phyloP scores from a whole-genome alignment of 2,888 invertebrate genomes.

The Rutpela maculata region DNA sequence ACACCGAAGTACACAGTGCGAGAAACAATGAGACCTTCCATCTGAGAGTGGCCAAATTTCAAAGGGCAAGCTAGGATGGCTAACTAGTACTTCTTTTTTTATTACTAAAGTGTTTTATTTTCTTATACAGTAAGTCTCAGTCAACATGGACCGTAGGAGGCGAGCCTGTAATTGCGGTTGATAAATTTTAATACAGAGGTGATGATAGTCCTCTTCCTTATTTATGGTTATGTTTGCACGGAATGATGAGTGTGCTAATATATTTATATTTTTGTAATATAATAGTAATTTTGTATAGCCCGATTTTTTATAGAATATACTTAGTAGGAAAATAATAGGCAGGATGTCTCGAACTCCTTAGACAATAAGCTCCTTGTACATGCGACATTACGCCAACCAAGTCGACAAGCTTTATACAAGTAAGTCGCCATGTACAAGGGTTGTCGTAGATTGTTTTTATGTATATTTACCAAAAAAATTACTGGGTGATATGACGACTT shows the following conservation, averaged over 20 bases:
- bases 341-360: background rate
- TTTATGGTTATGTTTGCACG: background rate
- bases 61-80: too few species aligned
- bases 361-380: background rate
- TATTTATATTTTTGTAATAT: constrained; percentile 1
- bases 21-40: too few species aligned
- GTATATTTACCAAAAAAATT: too few species aligned
- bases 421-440: too few species aligned
- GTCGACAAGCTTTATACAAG: too few species aligned
- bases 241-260: background rate
- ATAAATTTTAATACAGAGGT: constrained; percentile 20
- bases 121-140: constrained; percentile 26
- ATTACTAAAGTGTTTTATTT: constrained; percentile 1
- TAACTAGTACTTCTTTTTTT: background rate
- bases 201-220: background rate
- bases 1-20: too few species aligned
- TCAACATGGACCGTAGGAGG: constrained; percentile 25
- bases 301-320: background rate
- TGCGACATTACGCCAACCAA: too few species aligned
- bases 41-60: too few species aligned
- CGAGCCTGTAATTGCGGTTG: constrained; percentile 2
- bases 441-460: too few species aligned
- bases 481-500: too few species aligned
- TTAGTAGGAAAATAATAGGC: background rate
- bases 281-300: background rate